Conservation (phyloP, 2,797 vertebrate species). For the Passerculus sandwichensis region DNA sequence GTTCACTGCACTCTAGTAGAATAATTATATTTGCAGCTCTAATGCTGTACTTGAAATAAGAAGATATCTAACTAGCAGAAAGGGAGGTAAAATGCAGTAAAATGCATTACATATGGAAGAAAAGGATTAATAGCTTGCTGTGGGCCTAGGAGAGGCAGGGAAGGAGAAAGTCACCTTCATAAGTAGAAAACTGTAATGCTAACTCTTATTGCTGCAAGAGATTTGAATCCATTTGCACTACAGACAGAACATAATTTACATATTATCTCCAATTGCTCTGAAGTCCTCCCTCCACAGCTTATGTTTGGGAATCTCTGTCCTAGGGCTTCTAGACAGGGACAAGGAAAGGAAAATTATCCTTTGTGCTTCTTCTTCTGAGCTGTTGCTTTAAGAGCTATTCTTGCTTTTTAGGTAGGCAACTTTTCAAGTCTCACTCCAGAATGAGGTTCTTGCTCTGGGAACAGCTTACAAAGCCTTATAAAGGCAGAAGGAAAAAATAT, state of each 20-base stretch:
- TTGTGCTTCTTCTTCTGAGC: neutral
- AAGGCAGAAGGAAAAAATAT: neutral
- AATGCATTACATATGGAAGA: neutral
- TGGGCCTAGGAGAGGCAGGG: neutral
- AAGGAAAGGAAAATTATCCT: neutral
- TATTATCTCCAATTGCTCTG: neutral
- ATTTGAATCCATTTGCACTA: neutral
- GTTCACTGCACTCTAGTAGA: neutral
- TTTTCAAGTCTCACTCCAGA: neutral
- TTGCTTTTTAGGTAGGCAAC: neutral
- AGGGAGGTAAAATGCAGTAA: neutral
- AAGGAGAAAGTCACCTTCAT: neutral
- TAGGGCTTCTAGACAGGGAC: neutral
- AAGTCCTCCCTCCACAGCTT: neutral
- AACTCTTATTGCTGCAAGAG: neutral
- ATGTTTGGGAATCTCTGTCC: neutral
- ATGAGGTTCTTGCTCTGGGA: neutral
- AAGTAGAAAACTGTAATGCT: neutral
- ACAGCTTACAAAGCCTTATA: neutral
- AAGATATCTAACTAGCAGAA: neutral
- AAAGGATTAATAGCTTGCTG: neutral
- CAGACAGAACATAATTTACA: neutral
- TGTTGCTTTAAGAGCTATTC: neutral
- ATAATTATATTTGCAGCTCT: constrained; percentile 23
- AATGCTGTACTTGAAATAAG: neutral